phyloP scores from a whole-genome alignment of 2,888 invertebrate species.

The Ennomos erosarius region DNA sequence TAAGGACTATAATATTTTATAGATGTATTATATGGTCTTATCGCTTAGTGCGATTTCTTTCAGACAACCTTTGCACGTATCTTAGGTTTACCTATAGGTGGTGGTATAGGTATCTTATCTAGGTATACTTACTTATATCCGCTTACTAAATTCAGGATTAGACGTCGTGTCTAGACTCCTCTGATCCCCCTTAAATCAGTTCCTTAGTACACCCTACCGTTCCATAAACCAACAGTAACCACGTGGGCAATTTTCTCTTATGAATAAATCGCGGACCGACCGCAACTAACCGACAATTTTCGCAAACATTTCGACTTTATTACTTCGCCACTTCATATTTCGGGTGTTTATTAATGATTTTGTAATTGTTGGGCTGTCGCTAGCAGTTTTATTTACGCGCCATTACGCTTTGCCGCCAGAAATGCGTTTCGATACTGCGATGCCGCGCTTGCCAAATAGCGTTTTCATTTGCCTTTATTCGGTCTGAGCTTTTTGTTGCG shows the following conservation, averaged over 20 bases:
- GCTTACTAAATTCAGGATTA: too few relatives aligned
- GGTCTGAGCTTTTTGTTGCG: slow-evolving; percentile 15
- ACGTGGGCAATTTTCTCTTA: slow-evolving; percentile 65
- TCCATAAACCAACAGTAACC: slow-evolving; percentile 44
- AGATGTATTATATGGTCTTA: too few relatives aligned
- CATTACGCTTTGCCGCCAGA: slow-evolving; percentile 46
- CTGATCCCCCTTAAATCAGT: background rate
- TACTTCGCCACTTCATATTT: slow-evolving; percentile 73
- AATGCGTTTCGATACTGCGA: slow-evolving; percentile 23
- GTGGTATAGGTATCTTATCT: too few relatives aligned
- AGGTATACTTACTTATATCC: too few relatives aligned
- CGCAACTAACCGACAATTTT: slow-evolving; percentile 56
- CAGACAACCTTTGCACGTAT: too few relatives aligned
- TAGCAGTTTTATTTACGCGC: slow-evolving; percentile 61
- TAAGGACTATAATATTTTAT: too few relatives aligned
- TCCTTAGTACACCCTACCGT: slow-evolving; percentile 30
- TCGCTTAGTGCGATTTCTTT: too few relatives aligned
- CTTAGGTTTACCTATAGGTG: too few relatives aligned
- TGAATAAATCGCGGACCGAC: slow-evolving; percentile 55
- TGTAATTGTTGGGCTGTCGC: slow-evolving; percentile 70
- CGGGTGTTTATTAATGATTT: slow-evolving; percentile 75
- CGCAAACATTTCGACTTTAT: slow-evolving; percentile 54
- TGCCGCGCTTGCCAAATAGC: slow-evolving; percentile 24
- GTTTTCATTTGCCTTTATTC: slow-evolving; percentile 25
- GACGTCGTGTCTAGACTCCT: background rate